These are phyloP conservation scores for Eupithecia dodoneata DNA, from an alignment of 2,888 invertebrate species.

Conservation along the genomic window DNA sequence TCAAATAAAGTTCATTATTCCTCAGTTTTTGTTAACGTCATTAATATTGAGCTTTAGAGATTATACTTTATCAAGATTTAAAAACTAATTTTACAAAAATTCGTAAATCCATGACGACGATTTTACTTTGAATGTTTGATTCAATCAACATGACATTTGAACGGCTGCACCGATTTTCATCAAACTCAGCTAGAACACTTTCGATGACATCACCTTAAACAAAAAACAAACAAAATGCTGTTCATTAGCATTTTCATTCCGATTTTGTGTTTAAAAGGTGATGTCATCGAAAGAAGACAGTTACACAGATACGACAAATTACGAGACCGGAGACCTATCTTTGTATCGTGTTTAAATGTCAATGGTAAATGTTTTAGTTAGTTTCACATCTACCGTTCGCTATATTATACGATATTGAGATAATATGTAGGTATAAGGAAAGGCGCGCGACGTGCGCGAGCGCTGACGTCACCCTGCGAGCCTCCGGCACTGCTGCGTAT, in stretches of 20 bases:
- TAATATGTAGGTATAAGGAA: conserved; percentile 5
- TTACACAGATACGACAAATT: too few species aligned
- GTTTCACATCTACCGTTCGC: background rate
- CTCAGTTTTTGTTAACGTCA: background rate
- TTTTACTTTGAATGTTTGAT: background rate
- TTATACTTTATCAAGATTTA: background rate
- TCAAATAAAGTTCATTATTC: background rate
- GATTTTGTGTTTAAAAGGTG: too few species aligned
- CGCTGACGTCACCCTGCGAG: conserved; percentile 58
- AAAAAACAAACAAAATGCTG: background rate
- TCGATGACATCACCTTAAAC: background rate
- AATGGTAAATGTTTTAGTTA: conserved; percentile 7
- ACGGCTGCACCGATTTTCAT: background rate
- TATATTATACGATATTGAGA: background rate
- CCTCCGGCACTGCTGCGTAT: conserved; percentile 42
- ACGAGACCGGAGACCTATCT: too few species aligned
- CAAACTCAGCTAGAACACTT: background rate
- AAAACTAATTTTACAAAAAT: background rate
- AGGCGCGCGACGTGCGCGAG: conserved; percentile 51
- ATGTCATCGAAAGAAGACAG: too few species aligned
- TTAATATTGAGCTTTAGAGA: background rate
- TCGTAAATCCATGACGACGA: background rate
- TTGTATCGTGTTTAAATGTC: background rate
- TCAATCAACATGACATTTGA: background rate
- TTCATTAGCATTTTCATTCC: too few species aligned